Base-by-base conservation (phyloP, 2,113 vertebrate species). In the Naja naja region DNA sequence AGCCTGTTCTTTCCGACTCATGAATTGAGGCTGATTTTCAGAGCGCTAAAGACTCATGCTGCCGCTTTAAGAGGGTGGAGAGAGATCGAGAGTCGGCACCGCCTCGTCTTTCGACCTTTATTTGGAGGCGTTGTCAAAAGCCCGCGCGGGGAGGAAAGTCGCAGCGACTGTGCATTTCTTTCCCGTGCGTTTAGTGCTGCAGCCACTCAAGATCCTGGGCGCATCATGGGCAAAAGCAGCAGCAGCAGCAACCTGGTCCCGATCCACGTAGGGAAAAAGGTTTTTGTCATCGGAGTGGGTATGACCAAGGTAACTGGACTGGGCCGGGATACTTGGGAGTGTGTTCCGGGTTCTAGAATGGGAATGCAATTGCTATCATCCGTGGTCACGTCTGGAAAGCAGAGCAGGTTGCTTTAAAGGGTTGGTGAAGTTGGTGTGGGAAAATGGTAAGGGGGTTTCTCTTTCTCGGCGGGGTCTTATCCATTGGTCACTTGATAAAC, bases 221-320 rank as follows among this genome's bases (percentile, higher is more conserved):
- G 0, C 74, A 81, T 39, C 74, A 81, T 81, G 69, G 34, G 18
- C 69, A 81, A 39, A 45, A 27, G 3, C 74, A 56, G 16, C 34
- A 27, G 3, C 74, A 56, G 16, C 34, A 8, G 23, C 39, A 10
- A 56, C 88, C 39, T 74, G 91, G n/a, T 7, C 43, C 58, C n/a
- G n/a, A 16, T 3, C 43, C 54, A 0, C 20, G 1, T 30, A 0
- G 92, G 18, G 93, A 98, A 96, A 93, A 96, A 98, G 30, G 99
- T 98, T 56, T 99, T 99, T 95, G 98, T 99, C 95, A 97, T 99
- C 96, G 99, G 99, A n/a, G 99, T 99, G 74, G 99, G 99, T 22
- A 99, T 99, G 99, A 99, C 99, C 49, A 99, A 99, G 99, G 99
- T 99, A 90, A 87, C 49, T 1, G 89, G 60, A 53, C 1, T 2